Conservation (phyloP, 2,797 vertebrate genomes). For the Parauchenoglanis ngamensis region DNA sequence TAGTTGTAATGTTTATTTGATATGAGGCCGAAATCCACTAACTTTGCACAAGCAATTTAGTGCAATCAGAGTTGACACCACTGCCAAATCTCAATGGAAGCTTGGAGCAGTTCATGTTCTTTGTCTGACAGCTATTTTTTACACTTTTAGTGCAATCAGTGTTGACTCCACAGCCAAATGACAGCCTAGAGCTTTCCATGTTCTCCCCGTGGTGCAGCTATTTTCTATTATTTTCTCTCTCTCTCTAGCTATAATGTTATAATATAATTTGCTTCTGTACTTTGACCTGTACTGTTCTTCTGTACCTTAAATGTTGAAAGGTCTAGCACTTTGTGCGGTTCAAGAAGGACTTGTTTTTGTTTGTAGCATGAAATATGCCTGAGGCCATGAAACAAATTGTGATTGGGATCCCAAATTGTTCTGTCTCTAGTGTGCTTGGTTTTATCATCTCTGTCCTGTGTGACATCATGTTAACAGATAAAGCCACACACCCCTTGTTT, state of each 20-base stretch:
- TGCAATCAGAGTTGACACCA: constrained; percentile 29
- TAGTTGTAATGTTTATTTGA: constrained; percentile 17
- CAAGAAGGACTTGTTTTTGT: constrained; percentile 19
- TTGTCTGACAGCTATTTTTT: constrained; percentile 8
- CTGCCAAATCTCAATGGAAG: constrained; percentile 12
- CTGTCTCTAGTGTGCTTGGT: neutral
- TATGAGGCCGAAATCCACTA: neutral
- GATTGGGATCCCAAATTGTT: neutral
- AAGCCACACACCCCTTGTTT: neutral
- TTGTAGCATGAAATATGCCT: constrained; percentile 4
- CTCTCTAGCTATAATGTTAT: too few species aligned
- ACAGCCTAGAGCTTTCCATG: neutral
- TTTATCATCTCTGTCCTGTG: neutral
- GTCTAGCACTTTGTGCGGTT: neutral
- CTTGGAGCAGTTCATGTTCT: constrained; percentile 1
- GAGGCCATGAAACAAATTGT: constrained; percentile 11
- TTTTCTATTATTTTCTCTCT: neutral
- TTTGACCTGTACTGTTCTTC: too few species aligned
- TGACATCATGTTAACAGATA: neutral
- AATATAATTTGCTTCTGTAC: neutral
- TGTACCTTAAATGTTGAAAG: neutral
- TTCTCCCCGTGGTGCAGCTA: constrained; percentile 15
- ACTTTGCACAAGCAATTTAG: constrained; percentile 30
- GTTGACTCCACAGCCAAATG: constrained; percentile 25
- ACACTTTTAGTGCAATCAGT: constrained; percentile 2